Base-by-base conservation (phyloP, 2,797 vertebrate genomes). In the Chrysocyon brachyurus region DNA sequence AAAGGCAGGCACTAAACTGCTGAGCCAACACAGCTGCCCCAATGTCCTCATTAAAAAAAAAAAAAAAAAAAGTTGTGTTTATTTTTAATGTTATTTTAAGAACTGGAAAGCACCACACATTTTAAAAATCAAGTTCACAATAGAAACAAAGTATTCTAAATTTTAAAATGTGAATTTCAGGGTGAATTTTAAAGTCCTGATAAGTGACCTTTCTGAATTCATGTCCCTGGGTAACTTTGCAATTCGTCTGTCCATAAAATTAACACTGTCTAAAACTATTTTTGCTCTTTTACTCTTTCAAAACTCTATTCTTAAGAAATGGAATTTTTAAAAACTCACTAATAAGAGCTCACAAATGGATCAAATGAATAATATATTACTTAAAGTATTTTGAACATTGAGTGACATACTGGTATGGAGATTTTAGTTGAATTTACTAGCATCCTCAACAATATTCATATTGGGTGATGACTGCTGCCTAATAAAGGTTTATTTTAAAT, bases 211-310 rank as follows among this genome's bases (percentile, higher is more conserved):
- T 86, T 46, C 19, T 68, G 17, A 90, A 14, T 90, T 61, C 28
- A 56, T 31, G 19, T 24, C 12, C 3, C 36, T 49, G 31, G 49
- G 4, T 52, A 15, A 79, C 12, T 75, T 24, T 26, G 40, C 10
- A 85, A 33, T 28, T 52, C 2, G 0, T 31, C 36, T 12, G 7
- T 36, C 31, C 12, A 77, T 89, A 73, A 90, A 85, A 54, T 15
- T 79, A 46, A 68, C n/a, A 57, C 24, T 64, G 15, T 54, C 21
- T 89, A 15, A 81, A 70, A 90, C 2, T 64, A 82, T 40, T 81
- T 86, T 86, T 89, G 36, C n/a, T 83, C n/a, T 66, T 84, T 85
- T 24, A 54, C 88, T 82, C 31, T 40, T 81, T 92, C 31, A 90
- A 57, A 28, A 84, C 0, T 12, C 11, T 26, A 70, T 11, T 15